phyloP scores from a whole-genome alignment of 2,888 invertebrate species.

The Willowsia nigromaculata region DNA sequence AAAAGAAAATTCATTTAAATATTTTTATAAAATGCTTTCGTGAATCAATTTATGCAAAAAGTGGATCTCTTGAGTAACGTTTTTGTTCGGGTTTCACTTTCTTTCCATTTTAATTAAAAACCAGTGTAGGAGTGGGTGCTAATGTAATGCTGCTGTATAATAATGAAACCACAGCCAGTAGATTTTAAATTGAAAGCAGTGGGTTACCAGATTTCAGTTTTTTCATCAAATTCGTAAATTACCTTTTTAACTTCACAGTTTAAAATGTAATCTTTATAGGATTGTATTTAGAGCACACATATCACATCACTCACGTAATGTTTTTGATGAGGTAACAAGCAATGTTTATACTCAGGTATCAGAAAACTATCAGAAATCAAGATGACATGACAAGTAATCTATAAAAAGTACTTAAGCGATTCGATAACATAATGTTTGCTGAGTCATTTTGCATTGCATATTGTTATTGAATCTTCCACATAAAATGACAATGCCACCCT shows the following conservation, averaged over 20 bases:
- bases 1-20: neutral
- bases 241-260: conserved; percentile 10
- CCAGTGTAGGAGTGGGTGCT: neutral
- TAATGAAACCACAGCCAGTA: neutral
- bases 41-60: too few species aligned
- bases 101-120: conserved; percentile 5
- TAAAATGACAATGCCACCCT: neutral
- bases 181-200: conserved; percentile 59
- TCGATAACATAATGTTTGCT: neutral
- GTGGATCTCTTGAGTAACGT: neutral
- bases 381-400: conserved; percentile 24
- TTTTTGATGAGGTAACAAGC: neutral
- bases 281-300: neutral
- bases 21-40: neutral
- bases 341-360: neutral
- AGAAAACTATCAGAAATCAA: neutral
- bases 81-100: neutral
- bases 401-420: conserved; percentile 25
- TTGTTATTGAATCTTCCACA: neutral
- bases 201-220: conserved; percentile 17
- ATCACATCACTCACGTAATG: conserved; percentile 33
- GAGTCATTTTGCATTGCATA: neutral
- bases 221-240: neutral
- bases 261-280: neutral
- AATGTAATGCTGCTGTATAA: neutral